A percentile compares a stretch with the other conserved stretches of the same genome.
phyloP scores from a whole-genome alignment of 2,888 invertebrate genomes.

The Nycteola revayana region DNA sequence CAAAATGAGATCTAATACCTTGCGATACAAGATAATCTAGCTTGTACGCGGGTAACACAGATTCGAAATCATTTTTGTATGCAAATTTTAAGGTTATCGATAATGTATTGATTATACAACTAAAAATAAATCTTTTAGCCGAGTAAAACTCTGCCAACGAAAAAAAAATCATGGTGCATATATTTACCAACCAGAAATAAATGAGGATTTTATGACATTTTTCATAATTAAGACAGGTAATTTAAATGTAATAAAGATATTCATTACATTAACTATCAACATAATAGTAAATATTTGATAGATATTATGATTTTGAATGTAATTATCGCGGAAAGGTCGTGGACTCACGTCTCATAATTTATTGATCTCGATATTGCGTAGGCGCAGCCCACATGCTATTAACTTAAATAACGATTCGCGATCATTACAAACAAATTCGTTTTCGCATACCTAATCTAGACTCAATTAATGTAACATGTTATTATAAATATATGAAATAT shows the following conservation, averaged over 20 bases:
- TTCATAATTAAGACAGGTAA: background rate
- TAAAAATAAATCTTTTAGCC: too few relatives aligned
- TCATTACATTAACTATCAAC: constrained; percentile 14
- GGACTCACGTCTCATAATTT: constrained; percentile 51
- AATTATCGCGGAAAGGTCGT: constrained; percentile 33
- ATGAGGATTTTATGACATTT: too few relatives aligned
- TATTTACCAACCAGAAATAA: too few relatives aligned
- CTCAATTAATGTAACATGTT: constrained; percentile 28
- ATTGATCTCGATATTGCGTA: constrained; percentile 44
- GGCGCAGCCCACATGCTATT: constrained; percentile 58
- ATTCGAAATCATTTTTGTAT: too few relatives aligned
- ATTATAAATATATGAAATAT: too few relatives aligned
- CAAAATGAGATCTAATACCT: too few relatives aligned
- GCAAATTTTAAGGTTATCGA: too few relatives aligned
- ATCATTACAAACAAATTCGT: constrained; percentile 39
- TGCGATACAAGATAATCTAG: too few relatives aligned
- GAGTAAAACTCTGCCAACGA: too few relatives aligned
- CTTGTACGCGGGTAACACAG: too few relatives aligned
- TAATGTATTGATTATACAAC: too few relatives aligned
- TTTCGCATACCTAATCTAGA: constrained; percentile 37
- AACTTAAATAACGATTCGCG: constrained; percentile 34
- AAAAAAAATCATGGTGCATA: too few relatives aligned
- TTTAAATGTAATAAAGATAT: constrained; percentile 17
- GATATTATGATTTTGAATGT: constrained; percentile 20
- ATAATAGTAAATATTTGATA: constrained; percentile 22